phyloP scores from a whole-genome alignment of 2,888 invertebrate species.

The Melieria picta region DNA sequence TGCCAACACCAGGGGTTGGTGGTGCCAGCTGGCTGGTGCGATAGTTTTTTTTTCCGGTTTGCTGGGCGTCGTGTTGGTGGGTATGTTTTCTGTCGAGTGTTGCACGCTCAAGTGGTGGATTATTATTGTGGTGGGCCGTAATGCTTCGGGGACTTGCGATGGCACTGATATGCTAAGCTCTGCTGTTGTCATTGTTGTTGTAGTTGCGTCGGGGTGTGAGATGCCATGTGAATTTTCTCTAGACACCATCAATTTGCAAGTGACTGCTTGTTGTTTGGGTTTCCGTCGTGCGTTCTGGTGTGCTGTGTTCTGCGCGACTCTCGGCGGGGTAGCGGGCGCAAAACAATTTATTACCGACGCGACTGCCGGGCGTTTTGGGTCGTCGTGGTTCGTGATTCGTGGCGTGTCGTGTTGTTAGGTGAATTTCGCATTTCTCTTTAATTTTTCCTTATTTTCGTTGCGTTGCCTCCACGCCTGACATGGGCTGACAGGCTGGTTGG shows the following conservation, averaged over 20 bases:
- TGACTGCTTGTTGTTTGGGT: constrained; percentile 13
- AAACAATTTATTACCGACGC: constrained; percentile 7
- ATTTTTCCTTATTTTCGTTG: no score
- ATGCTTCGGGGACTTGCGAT: not conserved
- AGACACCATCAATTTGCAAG: constrained; percentile 32
- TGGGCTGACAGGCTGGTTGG: not conserved
- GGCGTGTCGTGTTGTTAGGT: no score
- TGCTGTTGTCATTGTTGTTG: not conserved
- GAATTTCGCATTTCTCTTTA: no score
- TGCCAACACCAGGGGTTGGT: no score
- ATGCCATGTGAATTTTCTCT: constrained; percentile 35
- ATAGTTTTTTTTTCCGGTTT: not conserved
- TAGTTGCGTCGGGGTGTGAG: constrained; percentile 7
- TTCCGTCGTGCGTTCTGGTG: constrained; percentile 9
- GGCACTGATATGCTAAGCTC: not conserved
- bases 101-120: constrained; percentile 11
- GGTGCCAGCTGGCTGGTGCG: not conserved
- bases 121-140: constrained; percentile 3
- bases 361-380: constrained; percentile 9
- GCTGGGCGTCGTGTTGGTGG: not conserved
- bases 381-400: constrained; percentile 10
- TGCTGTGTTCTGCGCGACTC: constrained; percentile 1
- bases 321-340: not conserved
- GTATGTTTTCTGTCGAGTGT: no score
- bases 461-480: not conserved